A percentile compares a stretch with the other conserved stretches of the same genome.
These are phyloP conservation scores for Maniola jurtina DNA, from an alignment of 1,140 invertebrate genomes.

Conservation along the genomic window DNA sequence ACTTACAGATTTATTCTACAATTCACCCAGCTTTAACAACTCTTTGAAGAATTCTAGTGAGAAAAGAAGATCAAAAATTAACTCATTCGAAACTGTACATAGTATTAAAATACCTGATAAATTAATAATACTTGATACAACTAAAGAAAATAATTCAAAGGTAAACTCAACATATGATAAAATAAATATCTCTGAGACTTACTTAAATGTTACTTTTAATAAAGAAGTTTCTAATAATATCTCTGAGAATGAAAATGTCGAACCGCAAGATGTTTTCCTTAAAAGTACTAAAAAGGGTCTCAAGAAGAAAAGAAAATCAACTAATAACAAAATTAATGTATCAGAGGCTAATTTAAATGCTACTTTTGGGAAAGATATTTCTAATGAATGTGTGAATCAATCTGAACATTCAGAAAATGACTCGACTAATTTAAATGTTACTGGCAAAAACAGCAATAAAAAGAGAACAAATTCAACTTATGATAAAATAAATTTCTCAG, in stretches of 20 bases:
- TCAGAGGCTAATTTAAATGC: too few relatives aligned
- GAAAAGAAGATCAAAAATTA: constrained; percentile 14
- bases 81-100: background rate
- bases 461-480: background rate
- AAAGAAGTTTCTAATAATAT: too few relatives aligned
- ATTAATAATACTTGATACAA: constrained; percentile 10
- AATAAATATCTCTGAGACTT: background rate
- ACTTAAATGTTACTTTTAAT: background rate
- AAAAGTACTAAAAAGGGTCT: too few relatives aligned
- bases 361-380: too few relatives aligned
- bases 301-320: background rate
- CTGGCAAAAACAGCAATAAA: too few relatives aligned
- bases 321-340: background rate
- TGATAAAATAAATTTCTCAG: background rate
- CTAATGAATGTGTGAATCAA: too few relatives aligned
- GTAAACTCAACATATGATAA: constrained; percentile 14
- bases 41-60: constrained; percentile 11
- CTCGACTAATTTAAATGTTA: too few relatives aligned
- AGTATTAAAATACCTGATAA: background rate
- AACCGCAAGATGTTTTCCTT: too few relatives aligned
- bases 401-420: too few relatives aligned
- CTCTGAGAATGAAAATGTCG: too few relatives aligned
- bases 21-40: constrained; percentile 13
- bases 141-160: constrained; percentile 14
- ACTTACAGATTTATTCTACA: background rate